Conservation (phyloP, 2,797 vertebrate genomes). For the Myotis findleyi region DNA sequence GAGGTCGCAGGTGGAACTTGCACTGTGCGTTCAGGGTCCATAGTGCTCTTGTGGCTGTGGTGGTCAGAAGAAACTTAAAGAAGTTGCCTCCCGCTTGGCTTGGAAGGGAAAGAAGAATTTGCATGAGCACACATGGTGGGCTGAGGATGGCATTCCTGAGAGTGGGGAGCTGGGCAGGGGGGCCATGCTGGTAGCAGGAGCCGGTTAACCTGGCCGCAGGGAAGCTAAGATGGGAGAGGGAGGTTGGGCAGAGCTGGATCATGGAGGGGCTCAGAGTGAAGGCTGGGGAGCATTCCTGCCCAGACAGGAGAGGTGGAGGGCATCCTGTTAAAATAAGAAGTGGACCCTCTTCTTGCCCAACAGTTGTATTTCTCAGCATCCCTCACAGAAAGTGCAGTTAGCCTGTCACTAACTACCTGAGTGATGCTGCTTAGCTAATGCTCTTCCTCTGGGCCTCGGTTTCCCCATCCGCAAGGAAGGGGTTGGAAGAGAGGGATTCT, state of each 20-base stretch:
- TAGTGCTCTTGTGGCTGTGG: accelerated
- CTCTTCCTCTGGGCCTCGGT: background rate
- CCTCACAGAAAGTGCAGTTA: background rate
- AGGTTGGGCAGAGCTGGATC: too few relatives aligned
- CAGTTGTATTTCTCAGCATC: background rate
- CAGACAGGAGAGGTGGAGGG: background rate
- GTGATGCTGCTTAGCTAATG: background rate
- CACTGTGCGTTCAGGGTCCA: background rate
- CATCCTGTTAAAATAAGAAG: background rate
- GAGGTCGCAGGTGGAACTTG: background rate
- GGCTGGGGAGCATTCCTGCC: background rate
- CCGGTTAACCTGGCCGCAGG: accelerated
- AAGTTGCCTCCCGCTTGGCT: background rate
- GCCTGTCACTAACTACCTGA: background rate
- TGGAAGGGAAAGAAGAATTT: background rate
- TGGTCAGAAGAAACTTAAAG: background rate
- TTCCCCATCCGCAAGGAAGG: background rate
- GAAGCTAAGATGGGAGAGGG: background rate
- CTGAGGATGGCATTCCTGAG: background rate
- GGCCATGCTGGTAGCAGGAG: accelerated
- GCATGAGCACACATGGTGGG: background rate
- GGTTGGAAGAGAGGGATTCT: background rate
- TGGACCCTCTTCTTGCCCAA: background rate
- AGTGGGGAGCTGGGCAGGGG: background rate
- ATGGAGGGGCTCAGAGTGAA: background rate